A percentile compares a stretch with the other conserved stretches of the same genome.
Conservation (phyloP, 1,140 invertebrate genomes). For the Drosophila pallidifrons region DNA sequence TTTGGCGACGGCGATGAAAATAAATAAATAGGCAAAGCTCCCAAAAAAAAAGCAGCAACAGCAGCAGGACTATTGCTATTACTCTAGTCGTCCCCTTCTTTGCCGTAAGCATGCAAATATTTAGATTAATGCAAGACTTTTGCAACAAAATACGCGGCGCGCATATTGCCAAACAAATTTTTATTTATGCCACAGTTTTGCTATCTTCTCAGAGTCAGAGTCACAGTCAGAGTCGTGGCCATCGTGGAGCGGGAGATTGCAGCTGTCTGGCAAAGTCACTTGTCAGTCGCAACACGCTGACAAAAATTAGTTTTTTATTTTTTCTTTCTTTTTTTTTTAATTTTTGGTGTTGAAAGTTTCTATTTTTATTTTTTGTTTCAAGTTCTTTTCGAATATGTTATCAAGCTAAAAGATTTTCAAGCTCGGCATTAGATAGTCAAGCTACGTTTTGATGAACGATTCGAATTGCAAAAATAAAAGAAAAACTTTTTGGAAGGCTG, state of each 20-base stretch:
- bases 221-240: neutral
- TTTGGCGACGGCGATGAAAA: conserved; percentile 71
- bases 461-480: neutral
- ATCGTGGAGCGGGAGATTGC: conserved; percentile 3
- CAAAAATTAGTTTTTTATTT: conserved; percentile 63
- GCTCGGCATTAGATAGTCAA: neutral
- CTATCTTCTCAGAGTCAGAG: neutral
- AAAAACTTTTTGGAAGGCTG: neutral
- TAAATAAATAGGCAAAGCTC: conserved; percentile 76
- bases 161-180: conserved; percentile 81
- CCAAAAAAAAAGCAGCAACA: conserved; percentile 20
- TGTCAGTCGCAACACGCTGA: conserved; percentile 67
- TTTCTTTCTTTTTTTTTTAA: conserved; percentile 12
- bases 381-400: conserved; percentile 5
- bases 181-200: conserved; percentile 67
- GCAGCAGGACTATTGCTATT: conserved; percentile 28
- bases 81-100: conserved; percentile 7
- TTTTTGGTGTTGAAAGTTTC: neutral
- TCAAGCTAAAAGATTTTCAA: neutral
- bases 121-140: conserved; percentile 83
- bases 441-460: neutral
- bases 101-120: conserved; percentile 76
- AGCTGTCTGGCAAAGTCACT: conserved; percentile 58
- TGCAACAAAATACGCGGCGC: conserved; percentile 81
- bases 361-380: neutral